These are phyloP conservation scores for Babyrousa celebensis DNA, from an alignment of 2,797 vertebrate genomes.

Conservation along the genomic window DNA sequence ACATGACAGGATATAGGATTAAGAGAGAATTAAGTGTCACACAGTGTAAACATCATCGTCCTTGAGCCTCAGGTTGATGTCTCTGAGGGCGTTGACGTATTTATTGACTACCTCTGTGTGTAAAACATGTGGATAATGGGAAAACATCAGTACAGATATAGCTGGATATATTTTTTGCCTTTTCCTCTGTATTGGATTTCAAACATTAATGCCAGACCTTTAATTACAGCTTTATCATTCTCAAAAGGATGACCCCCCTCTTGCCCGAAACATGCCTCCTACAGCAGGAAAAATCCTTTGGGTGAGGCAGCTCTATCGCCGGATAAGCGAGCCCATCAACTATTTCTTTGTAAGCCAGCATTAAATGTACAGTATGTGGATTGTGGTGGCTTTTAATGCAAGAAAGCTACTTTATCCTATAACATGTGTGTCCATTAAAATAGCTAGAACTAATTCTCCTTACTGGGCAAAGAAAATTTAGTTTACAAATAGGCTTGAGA, in stretches of 20 bases:
- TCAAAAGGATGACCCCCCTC: slow-evolving; percentile 92
- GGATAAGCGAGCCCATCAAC: slow-evolving; percentile 93
- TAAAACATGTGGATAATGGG: not conserved
- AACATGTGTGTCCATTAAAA: slow-evolving; percentile 23
- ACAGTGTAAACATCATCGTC: not conserved
- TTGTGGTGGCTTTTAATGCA: not conserved
- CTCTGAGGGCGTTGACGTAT: not conserved
- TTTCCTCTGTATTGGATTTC: slow-evolving; percentile 23
- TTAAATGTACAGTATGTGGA: not conserved
- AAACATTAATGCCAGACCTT: slow-evolving; percentile 65
- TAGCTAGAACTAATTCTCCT: slow-evolving; percentile 54
- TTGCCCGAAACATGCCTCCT: slow-evolving; percentile 93
- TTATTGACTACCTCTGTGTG: not conserved
- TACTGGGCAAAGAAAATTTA: slow-evolving; percentile 14
- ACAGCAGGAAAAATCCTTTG: slow-evolving; percentile 93
- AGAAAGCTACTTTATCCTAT: not conserved
- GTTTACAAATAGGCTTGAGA: slow-evolving; percentile 58
- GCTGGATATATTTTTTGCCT: not conserved
- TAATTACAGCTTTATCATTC: slow-evolving; percentile 90
- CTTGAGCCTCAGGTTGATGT: not conserved
- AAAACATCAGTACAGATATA: slow-evolving; percentile 1
- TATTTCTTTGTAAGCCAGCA: slow-evolving; percentile 92
- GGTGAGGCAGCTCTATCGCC: slow-evolving; percentile 93
- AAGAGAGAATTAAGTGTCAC: slow-evolving; percentile 41
- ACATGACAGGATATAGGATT: slow-evolving; percentile 7